Evolutionary conservation across 2,888 invertebrate genomes (phyloP), one percentile per base, ranked within the genome.

Genomic region (Ophioninae sp.): DNA sequence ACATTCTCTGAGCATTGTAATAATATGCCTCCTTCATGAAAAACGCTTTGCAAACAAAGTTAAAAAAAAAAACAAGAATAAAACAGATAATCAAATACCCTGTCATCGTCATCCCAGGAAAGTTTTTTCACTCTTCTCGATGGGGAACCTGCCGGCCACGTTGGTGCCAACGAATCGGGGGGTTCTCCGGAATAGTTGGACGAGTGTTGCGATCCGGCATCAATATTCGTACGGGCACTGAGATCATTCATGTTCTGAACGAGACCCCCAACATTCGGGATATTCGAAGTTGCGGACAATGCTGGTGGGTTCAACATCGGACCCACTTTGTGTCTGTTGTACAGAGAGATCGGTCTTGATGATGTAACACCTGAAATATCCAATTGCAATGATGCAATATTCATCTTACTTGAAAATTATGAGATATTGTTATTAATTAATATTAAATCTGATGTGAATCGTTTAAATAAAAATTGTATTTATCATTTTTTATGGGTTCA

Each of bases 121-220:
- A 97, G 94, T 90, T 96, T 96, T 93, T 97, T 97, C 84, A 96
- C 96, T 70, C 96, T 93, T 74, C 95, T 95, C 6, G 96, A 95
- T 50, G 96, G 95, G 82, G 96, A 95, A 78, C 95, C 94, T 81
- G 94, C 93, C 0, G 96, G 96, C 96, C 96, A 96, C 73, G 95
- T 94, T 1, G 92, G 91, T 3, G 88, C 87, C 74, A 93, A 74
- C 0, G 93, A 92, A 68, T 92, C 92, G 3, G 92, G 90, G 1
- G 90, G 91, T 86, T 92, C 93, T 6, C 85, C 91, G 6, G 92
- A 91, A 73, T 90, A 91, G 73, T 89, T 91, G 3, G 92, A 92
- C 5, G 92, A 91, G 85, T 91, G 88, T 67, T 91, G 90, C 3
- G 91, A 91, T 8, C 86, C 88, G 23, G 87, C 87, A 62, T 90